A percentile compares a stretch with the other conserved stretches of the same genome.
Conservation (phyloP, 1,140 invertebrate species). For the Alviniconcha marisindica region DNA sequence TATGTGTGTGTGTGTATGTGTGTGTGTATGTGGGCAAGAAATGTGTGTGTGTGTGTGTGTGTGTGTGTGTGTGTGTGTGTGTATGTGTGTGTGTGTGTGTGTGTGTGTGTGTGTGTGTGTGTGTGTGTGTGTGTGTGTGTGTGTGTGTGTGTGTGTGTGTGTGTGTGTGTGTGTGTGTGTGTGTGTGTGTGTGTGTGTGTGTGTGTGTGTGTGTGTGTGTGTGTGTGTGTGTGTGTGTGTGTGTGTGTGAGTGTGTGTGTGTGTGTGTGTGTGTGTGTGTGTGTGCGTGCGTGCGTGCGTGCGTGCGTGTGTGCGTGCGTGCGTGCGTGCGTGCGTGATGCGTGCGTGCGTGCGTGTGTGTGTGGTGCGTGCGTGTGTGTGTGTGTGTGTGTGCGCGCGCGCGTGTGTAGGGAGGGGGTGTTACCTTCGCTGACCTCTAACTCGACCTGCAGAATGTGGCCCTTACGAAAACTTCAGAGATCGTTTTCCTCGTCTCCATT, state of each 20-base stretch:
- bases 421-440: no score
- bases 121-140: neutral
- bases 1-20: neutral
- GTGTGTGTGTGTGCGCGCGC: neutral
- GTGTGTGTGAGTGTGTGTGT: neutral
- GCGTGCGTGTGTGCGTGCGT: no score
- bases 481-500: no score
- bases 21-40: no score
- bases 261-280: conserved; percentile 17
- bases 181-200: neutral
- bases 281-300: neutral
- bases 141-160: neutral
- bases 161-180: neutral
- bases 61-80: conserved; percentile 2
- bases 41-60: neutral
- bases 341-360: no score
- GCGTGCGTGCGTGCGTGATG: no score
- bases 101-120: neutral
- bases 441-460: no score
- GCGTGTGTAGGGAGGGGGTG: neutral
- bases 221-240: neutral
- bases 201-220: neutral
- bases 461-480: no score
- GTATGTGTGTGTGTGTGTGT: conserved; percentile 16
- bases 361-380: no score